phyloP scores from a whole-genome alignment of 2,888 invertebrate species.

The Acanthococcus lagerstroemiae region DNA sequence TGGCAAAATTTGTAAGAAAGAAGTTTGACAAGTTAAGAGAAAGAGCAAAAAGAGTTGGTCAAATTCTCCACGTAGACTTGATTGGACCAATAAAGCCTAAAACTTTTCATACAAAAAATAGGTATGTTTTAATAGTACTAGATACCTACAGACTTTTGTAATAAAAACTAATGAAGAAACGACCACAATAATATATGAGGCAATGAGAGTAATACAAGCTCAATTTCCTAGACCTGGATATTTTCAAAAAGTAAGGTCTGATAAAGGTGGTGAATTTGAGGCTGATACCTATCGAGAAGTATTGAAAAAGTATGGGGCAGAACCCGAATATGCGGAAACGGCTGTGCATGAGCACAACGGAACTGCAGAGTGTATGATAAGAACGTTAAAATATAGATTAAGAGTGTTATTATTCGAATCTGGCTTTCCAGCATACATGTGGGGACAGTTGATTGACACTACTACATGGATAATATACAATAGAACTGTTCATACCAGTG shows the following conservation, averaged over 20 bases:
- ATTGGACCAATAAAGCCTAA: background rate
- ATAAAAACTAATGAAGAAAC: background rate
- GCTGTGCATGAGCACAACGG: background rate
- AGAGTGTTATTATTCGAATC: constrained; percentile 3
- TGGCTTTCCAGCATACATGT: background rate
- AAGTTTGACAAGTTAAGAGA: too few relatives aligned
- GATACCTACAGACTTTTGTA: background rate
- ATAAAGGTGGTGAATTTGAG: too few relatives aligned
- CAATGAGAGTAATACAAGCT: background rate
- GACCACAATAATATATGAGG: background rate
- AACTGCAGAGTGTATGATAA: background rate
- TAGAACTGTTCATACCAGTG: background rate
- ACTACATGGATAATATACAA: background rate
- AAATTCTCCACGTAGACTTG: background rate
- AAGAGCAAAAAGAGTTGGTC: background rate
- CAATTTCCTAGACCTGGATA: background rate
- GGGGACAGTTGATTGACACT: background rate
- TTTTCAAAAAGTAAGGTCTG: too few relatives aligned
- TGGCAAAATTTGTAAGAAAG: background rate
- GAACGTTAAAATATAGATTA: background rate
- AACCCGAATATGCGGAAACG: background rate
- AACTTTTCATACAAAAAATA: background rate
- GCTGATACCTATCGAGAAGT: background rate
- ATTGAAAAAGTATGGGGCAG: background rate
- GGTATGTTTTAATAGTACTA: background rate